Percentiles rank a stretch among this genome's conserved stretches.
These are phyloP conservation scores for Alethe castanea DNA, from an alignment of 2,113 vertebrate species.

Conservation along the genomic window DNA sequence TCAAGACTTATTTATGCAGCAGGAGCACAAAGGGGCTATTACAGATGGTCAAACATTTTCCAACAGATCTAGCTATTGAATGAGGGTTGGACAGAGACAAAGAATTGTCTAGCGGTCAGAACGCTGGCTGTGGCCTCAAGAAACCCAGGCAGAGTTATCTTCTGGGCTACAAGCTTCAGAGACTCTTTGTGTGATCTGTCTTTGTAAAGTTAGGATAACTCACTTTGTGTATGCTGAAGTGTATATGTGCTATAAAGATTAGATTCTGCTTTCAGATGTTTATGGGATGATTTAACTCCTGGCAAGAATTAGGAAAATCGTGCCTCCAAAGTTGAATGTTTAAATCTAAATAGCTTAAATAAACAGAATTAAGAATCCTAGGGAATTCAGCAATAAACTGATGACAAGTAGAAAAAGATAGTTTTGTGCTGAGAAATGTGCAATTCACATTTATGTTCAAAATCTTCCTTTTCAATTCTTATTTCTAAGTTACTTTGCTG, in stretches of 20 bases:
- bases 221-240: background rate
- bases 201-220: background rate
- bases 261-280: background rate
- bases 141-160: constrained; percentile 37
- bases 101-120: constrained; percentile 31
- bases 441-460: background rate
- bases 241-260: background rate
- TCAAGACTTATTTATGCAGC: constrained; percentile 35
- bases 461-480: background rate
- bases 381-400: background rate
- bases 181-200: background rate
- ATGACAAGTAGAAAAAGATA: background rate
- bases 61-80: constrained; percentile 24
- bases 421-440: background rate
- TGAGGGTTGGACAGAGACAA: background rate
- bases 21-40: constrained; percentile 33
- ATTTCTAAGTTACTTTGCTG: background rate
- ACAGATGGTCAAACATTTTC: constrained; percentile 45
- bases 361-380: background rate
- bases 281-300: background rate
- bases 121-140: background rate
- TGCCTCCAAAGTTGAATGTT: background rate
- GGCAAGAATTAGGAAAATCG: background rate
- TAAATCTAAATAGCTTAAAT: background rate
- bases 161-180: background rate